Evolutionary conservation across 1,140 invertebrate genomes (phyloP).

Genomic region (Anoplophora glabripennis): DNA sequence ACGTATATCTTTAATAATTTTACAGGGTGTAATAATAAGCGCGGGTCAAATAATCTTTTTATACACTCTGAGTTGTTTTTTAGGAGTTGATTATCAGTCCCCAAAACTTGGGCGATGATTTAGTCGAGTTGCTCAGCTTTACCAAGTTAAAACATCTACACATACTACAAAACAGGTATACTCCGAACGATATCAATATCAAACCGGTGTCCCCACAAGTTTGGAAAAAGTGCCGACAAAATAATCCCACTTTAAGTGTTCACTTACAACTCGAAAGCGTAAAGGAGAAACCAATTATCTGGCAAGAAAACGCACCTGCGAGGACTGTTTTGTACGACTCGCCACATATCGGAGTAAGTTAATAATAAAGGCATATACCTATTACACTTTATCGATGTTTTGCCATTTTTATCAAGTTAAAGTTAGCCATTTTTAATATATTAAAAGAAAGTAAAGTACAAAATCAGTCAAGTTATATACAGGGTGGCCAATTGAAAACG

Average conservation of each 20-base stretch:
- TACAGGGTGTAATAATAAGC: background rate
- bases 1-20: background rate
- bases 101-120: constrained; percentile 77
- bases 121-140: constrained; percentile 66
- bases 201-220: constrained; percentile 48
- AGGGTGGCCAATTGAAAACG: no score
- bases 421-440: no score
- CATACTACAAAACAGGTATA: constrained; percentile 75
- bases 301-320: constrained; percentile 62
- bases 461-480: no score
- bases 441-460: no score
- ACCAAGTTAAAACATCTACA: constrained; percentile 69
- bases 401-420: no score
- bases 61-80: constrained; percentile 31
- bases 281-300: constrained; percentile 52
- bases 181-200: constrained; percentile 54
- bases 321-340: constrained; percentile 66
- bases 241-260: constrained; percentile 57
- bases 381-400: no score
- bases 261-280: constrained; percentile 59
- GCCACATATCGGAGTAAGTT: constrained; percentile 58
- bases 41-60: background rate
- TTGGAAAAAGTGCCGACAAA: constrained; percentile 56
- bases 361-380: constrained; percentile 9
- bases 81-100: constrained; percentile 72